phyloP scores from a whole-genome alignment of 64 coral and sea anemone species.

The Montipora efflorescens region DNA sequence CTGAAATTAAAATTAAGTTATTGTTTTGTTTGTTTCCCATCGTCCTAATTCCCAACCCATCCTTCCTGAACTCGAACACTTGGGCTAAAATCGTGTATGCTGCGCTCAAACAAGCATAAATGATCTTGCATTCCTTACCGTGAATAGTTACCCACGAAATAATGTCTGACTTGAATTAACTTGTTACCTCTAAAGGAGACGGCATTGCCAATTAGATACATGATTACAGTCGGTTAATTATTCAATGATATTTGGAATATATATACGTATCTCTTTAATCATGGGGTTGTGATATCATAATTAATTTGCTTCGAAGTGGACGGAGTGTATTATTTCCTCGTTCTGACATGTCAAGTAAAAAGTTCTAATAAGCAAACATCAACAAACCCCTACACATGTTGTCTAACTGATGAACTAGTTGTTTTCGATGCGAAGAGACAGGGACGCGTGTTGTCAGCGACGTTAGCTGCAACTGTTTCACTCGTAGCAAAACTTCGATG shows the following conservation, averaged over 20 bases:
- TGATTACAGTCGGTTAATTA: neutral
- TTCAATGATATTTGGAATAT: neutral
- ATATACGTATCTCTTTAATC: neutral
- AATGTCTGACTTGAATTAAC: neutral
- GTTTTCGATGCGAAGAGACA: too few relatives aligned
- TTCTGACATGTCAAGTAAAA: neutral
- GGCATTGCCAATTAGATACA: neutral
- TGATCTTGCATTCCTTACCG: neutral
- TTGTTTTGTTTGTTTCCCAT: too few relatives aligned
- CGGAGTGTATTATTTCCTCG: neutral
- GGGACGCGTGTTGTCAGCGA: too few relatives aligned
- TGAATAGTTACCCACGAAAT: neutral
- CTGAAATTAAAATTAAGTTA: too few relatives aligned
- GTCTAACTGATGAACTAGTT: too few relatives aligned
- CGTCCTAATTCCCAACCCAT: too few relatives aligned
- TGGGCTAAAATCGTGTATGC: neutral
- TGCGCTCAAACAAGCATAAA: neutral
- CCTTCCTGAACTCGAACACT: too few relatives aligned
- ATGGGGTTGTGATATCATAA: neutral
- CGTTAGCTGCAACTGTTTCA: too few relatives aligned
- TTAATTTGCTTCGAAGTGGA: neutral
- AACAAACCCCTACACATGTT: too few relatives aligned
- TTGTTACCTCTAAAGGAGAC: neutral
- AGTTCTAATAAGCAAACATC: neutral
- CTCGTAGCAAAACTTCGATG: too few relatives aligned